phyloP scores from a whole-genome alignment of 2,797 vertebrate species.

The Sebastes glaucus region DNA sequence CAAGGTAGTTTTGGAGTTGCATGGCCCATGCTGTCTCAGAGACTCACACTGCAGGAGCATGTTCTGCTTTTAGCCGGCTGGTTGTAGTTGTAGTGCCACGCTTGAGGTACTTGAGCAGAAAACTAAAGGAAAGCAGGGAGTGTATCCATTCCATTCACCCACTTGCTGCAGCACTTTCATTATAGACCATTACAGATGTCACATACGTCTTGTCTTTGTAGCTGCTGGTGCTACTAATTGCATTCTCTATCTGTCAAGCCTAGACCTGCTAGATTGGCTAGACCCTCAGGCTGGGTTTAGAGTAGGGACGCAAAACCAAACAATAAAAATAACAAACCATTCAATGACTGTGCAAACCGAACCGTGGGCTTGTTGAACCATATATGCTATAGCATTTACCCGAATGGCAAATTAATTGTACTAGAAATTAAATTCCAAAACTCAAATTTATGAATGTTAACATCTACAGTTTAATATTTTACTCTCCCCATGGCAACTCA shows the following conservation, averaged over 20 bases:
- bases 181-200: neutral
- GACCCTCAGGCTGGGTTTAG: constrained; percentile 17
- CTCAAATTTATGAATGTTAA: neutral
- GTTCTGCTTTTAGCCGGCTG: neutral
- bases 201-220: neutral
- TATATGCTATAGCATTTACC: neutral
- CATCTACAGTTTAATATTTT: neutral
- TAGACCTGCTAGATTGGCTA: constrained; percentile 29
- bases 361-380: neutral
- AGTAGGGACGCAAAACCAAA: neutral
- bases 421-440: neutral
- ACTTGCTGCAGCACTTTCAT: neutral
- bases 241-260: constrained; percentile 50
- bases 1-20: neutral
- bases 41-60: neutral
- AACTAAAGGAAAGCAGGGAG: neutral
- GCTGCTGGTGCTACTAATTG: constrained; percentile 14
- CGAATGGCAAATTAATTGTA: neutral
- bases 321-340: too few relatives aligned
- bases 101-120: neutral
- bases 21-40: neutral
- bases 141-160: neutral
- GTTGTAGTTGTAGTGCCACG: neutral
- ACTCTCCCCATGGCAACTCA: neutral
- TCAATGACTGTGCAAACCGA: neutral